Conservation (phyloP, 2,888 invertebrate species). For the Periphyllus acericola region DNA sequence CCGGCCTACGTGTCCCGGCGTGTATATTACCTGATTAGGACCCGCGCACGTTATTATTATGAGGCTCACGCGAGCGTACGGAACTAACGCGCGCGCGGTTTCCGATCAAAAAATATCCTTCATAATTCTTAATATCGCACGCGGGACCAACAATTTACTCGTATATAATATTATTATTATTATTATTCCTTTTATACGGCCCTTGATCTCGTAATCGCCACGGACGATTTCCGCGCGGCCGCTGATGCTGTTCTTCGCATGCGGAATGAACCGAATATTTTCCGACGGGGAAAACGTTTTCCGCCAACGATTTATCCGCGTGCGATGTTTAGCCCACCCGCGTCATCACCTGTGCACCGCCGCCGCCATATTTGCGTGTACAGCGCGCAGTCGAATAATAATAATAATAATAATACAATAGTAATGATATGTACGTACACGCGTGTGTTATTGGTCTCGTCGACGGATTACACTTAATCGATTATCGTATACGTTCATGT, state of each 20-base stretch:
- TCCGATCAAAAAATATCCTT: slow-evolving; percentile 50
- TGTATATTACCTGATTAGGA: slow-evolving; percentile 56
- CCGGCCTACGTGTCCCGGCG: slow-evolving; percentile 46
- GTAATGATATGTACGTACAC: too few relatives aligned
- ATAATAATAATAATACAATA: not conserved
- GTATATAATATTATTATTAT: slow-evolving; percentile 7
- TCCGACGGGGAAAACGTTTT: not conserved
- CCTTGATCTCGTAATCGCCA: not conserved
- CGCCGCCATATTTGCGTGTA: not conserved
- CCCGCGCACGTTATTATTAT: slow-evolving; percentile 25
- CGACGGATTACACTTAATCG: slow-evolving; percentile 43
- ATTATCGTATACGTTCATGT: slow-evolving; percentile 1
- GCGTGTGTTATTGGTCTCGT: not conserved
- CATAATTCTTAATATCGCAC: slow-evolving; percentile 55
- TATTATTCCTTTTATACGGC: not conserved
- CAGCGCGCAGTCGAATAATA: not conserved
- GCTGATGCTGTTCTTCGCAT: not conserved
- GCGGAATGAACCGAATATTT: not conserved
- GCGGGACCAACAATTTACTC: slow-evolving; percentile 49
- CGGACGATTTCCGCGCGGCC: not conserved
- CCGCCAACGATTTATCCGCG: not conserved
- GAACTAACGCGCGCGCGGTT: slow-evolving; percentile 4
- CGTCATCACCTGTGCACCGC: not conserved
- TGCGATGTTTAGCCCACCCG: not conserved
- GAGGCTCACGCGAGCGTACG: not conserved